Conservation (phyloP, 2,888 invertebrate species). For the Orchestes rusci region DNA sequence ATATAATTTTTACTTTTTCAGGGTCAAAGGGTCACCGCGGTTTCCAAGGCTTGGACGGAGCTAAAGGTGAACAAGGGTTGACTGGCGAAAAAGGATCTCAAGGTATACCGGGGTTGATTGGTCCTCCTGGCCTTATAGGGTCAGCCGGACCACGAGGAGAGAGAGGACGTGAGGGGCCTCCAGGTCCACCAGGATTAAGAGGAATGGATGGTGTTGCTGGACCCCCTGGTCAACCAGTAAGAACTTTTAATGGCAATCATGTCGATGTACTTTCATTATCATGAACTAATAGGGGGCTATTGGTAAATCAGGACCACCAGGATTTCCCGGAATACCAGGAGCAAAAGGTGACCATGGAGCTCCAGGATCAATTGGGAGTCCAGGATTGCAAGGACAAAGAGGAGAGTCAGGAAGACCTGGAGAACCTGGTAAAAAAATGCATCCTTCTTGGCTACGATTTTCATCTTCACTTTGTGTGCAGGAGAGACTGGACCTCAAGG, state of each 20-base stretch:
- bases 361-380: conserved; percentile 70
- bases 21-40: conserved; percentile 70
- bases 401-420: conserved; percentile 76
- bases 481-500: conserved; percentile 72
- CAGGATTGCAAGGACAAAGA: conserved; percentile 72
- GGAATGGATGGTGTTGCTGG: conserved; percentile 75
- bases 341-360: conserved; percentile 73
- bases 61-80: conserved; percentile 72
- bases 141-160: conserved; percentile 75
- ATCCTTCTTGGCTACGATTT: neutral
- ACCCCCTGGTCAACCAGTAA: conserved; percentile 66
- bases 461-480: too few species aligned
- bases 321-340: conserved; percentile 77
- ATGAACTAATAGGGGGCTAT: conserved; percentile 60
- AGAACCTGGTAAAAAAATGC: conserved; percentile 34
- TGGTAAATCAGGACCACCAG: conserved; percentile 79
- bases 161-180: conserved; percentile 74
- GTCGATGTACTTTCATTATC: too few species aligned
- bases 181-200: conserved; percentile 68
- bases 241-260: conserved; percentile 27
- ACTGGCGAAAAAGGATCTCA: conserved; percentile 68
- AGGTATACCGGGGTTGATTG: conserved; percentile 63
- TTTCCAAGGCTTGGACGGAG: conserved; percentile 69
- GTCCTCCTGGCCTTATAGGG: conserved; percentile 65
- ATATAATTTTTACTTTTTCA: conserved; percentile 3